Evolutionary conservation across 2,888 invertebrate genomes (phyloP).

Genomic region (Ligdia adustata): DNA sequence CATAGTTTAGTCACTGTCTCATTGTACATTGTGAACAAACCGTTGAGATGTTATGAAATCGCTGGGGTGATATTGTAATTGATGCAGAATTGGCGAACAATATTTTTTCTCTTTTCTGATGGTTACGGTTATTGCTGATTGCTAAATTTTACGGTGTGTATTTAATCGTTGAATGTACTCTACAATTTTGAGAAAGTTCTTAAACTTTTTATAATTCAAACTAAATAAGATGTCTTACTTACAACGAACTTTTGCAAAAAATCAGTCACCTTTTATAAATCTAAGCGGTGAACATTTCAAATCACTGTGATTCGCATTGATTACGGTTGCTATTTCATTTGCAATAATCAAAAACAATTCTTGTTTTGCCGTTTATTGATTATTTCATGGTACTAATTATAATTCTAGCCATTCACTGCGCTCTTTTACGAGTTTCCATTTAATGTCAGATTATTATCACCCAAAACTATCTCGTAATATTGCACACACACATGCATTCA

Average conservation of each 20-base stretch:
- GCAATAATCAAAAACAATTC: no score
- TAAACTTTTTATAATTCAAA: no score
- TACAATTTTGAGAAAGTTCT: no score
- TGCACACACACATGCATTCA: slow-evolving; percentile 34
- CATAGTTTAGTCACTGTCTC: slow-evolving; percentile 4
- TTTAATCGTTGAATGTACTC: no score
- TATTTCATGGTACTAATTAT: neutral
- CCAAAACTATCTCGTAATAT: neutral
- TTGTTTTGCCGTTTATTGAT: no score
- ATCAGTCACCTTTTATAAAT: no score
- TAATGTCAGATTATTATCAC: neutral
- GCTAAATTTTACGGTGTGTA: no score
- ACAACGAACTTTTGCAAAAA: no score
- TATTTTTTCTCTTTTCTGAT: slow-evolving; percentile 40
- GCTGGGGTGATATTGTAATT: slow-evolving; percentile 67
- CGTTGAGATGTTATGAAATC: slow-evolving; percentile 69
- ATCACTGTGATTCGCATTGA: no score
- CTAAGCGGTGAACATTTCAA: no score
- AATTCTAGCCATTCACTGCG: neutral
- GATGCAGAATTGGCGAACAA: slow-evolving; percentile 52
- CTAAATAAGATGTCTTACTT: no score
- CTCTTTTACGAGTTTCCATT: slow-evolving; percentile 15
- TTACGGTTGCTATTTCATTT: no score
- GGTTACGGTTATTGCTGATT: slow-evolving; percentile 26
- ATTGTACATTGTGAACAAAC: slow-evolving; percentile 33